A percentile compares a stretch with the other conserved stretches of the same genome.
These are phyloP conservation scores for Austrofundulus limnaeus DNA, from an alignment of 2,113 vertebrate species.

Conservation along the genomic window DNA sequence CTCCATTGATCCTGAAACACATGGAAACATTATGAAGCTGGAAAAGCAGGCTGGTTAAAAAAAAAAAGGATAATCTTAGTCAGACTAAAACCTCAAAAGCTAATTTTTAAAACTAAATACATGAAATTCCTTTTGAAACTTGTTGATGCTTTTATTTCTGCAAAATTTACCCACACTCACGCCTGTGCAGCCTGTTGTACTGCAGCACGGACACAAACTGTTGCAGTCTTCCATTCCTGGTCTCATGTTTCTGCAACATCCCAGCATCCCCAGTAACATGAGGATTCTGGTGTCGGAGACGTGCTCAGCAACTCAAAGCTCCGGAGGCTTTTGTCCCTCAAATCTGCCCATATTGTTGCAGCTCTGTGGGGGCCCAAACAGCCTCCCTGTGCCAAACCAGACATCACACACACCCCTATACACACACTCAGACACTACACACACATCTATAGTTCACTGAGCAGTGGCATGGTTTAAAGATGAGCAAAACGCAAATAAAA, in stretches of 20 bases:
- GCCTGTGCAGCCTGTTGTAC: slow-evolving; percentile 25
- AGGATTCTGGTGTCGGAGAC: slow-evolving; percentile 69
- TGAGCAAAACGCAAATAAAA: background rate
- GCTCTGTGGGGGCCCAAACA: slow-evolving; percentile 79
- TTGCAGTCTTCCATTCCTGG: background rate
- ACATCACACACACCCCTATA: slow-evolving; percentile 5
- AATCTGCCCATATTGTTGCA: slow-evolving; percentile 85
- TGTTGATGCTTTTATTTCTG: background rate
- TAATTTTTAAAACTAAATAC: no score
- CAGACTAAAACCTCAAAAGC: no score
- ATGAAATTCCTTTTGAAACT: no score
- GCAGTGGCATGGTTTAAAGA: slow-evolving; percentile 27
- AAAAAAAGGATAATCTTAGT: no score
- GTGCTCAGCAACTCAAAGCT: slow-evolving; percentile 89
- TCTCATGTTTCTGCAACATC: slow-evolving; percentile 4
- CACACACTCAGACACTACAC: slow-evolving; percentile 11
- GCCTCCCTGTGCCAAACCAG: slow-evolving; percentile 71
- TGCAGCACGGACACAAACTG: slow-evolving; percentile 4
- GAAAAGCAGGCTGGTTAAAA: no score
- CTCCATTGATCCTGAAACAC: no score
- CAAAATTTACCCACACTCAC: background rate
- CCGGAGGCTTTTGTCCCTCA: slow-evolving; percentile 84
- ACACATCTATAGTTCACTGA: background rate
- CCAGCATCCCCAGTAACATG: slow-evolving; percentile 33
- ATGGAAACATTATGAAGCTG: no score